Conservation (phyloP, 2,113 vertebrate species). For the Gulo gulo region DNA sequence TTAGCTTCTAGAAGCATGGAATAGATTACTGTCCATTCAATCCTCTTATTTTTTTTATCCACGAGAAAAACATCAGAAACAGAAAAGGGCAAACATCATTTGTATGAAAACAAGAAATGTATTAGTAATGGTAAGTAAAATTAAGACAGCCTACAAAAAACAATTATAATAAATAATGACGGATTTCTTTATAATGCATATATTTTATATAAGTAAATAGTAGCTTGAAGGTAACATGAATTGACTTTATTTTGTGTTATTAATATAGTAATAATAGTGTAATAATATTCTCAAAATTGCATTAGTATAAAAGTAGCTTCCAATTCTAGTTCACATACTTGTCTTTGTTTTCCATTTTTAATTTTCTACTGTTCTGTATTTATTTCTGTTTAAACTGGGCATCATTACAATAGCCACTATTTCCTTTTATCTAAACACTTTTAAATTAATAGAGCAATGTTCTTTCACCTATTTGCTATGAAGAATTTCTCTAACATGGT, state of each 20-base stretch:
- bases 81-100: neutral
- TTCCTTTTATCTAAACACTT: neutral
- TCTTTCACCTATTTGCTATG: neutral
- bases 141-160: neutral
- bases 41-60: neutral
- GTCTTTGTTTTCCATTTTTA: neutral
- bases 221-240: neutral
- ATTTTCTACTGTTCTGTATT: neutral
- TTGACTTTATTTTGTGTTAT: neutral
- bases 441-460: neutral
- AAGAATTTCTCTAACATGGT: neutral
- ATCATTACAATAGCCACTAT: neutral
- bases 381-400: neutral
- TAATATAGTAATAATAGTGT: neutral
- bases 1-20: neutral
- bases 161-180: neutral
- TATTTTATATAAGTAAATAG: neutral
- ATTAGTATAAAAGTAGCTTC: neutral
- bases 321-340: neutral
- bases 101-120: neutral
- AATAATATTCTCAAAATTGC: neutral
- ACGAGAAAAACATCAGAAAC: neutral
- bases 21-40: neutral
- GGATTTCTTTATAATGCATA: neutral
- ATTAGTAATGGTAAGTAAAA: neutral